Conservation (phyloP, 1,140 invertebrate species). For the Nymphalis io region DNA sequence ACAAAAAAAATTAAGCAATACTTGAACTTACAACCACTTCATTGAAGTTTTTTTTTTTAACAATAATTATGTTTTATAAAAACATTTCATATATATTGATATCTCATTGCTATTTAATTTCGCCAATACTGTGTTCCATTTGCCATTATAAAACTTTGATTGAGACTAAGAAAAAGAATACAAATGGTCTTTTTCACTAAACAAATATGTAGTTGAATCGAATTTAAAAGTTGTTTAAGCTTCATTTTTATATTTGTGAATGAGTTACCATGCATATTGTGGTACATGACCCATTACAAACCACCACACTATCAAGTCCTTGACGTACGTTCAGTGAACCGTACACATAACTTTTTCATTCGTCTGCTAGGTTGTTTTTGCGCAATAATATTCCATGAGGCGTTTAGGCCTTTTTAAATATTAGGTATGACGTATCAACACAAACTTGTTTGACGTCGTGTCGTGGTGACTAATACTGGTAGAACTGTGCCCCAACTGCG, state of each 20-base stretch:
- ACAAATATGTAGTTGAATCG: background rate
- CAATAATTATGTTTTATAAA: too few species aligned
- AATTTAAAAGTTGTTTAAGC: background rate
- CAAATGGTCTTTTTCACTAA: background rate
- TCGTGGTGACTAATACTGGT: constrained; percentile 46
- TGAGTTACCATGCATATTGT: background rate
- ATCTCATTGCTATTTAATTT: too few species aligned
- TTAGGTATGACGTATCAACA: constrained; percentile 57
- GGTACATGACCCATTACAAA: constrained; percentile 14
- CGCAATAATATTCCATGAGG: background rate
- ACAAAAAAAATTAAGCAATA: too few species aligned
- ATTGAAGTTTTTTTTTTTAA: too few species aligned
- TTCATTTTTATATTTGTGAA: background rate
- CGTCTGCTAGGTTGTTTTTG: constrained; percentile 14
- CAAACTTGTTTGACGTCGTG: constrained; percentile 56
- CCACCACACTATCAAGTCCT: constrained; percentile 20
- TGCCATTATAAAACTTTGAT: too few species aligned
- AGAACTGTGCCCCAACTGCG: constrained; percentile 36
- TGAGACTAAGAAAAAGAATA: background rate
- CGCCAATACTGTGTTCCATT: too few species aligned
- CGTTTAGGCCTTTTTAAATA: constrained; percentile 36
- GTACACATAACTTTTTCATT: constrained; percentile 19
- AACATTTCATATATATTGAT: too few species aligned
- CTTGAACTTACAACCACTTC: too few species aligned
- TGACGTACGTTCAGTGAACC: constrained; percentile 33